Base-by-base conservation (phyloP, 2,113 vertebrate genomes). In the Neolamprologus brichardi region DNA sequence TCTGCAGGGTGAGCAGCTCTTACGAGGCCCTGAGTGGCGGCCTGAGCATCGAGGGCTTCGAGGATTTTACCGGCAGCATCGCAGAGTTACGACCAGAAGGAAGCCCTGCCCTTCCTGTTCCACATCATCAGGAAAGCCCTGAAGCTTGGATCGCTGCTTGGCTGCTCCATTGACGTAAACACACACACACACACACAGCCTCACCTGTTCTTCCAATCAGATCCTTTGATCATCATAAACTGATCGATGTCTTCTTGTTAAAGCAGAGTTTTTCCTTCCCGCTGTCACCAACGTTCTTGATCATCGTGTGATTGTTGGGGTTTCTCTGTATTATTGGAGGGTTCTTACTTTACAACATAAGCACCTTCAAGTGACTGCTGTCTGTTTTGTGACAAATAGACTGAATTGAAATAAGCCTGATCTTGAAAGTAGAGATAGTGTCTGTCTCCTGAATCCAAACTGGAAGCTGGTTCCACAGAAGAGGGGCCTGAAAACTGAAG, bases 1-100 rank as follows among this genome's bases (percentile, higher is more conserved):
- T 78, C 6, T 56, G 34, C 80, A 95, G 93, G 81, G 78, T 92
- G 58, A 95, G 56, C 14, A 60, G 56, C 56, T 60, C 25, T 60
- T 5, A 58, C 25, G 14, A 60, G 56, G 56, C 5, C 14, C 25
- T 4, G 56, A 60, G 14, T 2, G 1, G 56, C 5, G 2, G 28
- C 56, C 5, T 17, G 25, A 60, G 54, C 54, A 5, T 58, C 7
- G 3, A 58, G 13, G 54, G 25, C 54, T 30, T 60, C 7, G 25
- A 60, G 14, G 56, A 60, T 60, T 58, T 58, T 58, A 58, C 54
- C 1, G 4, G 54, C 14, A 3, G 54, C 25, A 58, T 58, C 2
- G 56, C 56, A 58, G 54, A 58, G 25, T 58, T 58, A 58, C 3
- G 25, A 17, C 25, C 14, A 6, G 56, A 58, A 30, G 56, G 14